phyloP scores from a whole-genome alignment of 2,113 vertebrate species.

The Lanius ludovicianus region DNA sequence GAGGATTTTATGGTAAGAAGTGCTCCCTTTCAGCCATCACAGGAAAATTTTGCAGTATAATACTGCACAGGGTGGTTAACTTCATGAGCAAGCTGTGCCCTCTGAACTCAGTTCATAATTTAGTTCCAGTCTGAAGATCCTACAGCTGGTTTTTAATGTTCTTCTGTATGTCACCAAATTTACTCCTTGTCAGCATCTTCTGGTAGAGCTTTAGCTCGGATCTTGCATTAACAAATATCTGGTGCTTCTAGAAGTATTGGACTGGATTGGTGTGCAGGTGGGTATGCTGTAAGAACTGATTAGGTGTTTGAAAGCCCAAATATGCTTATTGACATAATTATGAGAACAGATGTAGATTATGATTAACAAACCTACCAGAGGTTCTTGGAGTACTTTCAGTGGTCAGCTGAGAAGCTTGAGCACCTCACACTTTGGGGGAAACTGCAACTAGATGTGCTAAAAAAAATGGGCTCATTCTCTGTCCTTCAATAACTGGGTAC shows the following conservation, averaged over 20 bases:
- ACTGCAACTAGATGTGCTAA: neutral
- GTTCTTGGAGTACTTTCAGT: neutral
- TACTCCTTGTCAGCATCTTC: neutral
- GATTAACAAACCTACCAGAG: neutral
- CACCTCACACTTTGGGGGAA: neutral
- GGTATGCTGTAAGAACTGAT: neutral
- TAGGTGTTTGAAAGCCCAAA: neutral
- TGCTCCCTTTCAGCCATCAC: neutral
- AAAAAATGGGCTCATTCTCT: fast-evolving
- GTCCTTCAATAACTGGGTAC: neutral
- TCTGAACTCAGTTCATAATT: neutral
- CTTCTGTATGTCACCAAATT: neutral
- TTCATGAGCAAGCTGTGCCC: neutral
- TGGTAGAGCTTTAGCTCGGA: neutral
- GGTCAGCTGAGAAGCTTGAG: neutral
- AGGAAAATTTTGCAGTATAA: neutral
- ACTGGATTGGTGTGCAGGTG: neutral
- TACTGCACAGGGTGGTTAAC: neutral
- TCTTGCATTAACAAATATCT: neutral
- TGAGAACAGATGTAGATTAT: neutral
- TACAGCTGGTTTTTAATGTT: neutral
- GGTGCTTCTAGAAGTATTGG: neutral
- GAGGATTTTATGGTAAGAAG: neutral
- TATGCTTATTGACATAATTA: neutral
- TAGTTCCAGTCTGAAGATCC: neutral